phyloP scores from a whole-genome alignment of 1,140 invertebrate species.

The Scaptomyza graminum region DNA sequence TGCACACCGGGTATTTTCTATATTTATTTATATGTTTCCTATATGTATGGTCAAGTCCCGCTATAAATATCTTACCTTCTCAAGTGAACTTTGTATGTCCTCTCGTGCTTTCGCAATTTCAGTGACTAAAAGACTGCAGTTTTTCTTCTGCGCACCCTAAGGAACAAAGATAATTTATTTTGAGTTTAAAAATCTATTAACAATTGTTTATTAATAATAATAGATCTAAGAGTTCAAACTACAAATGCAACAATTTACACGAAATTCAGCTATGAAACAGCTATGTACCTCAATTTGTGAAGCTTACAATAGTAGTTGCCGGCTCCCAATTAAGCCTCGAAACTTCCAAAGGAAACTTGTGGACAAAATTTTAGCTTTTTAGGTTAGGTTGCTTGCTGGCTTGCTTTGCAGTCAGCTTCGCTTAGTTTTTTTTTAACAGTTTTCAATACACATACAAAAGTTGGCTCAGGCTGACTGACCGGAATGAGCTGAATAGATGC shows the following conservation, averaged over 20 bases:
- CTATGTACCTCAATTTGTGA: no score
- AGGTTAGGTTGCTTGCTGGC: neutral
- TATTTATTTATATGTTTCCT: neutral
- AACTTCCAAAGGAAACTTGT: neutral
- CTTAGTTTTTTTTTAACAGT: constrained; percentile 9
- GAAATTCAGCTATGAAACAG: neutral
- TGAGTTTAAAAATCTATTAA: neutral
- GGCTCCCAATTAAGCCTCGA: neutral
- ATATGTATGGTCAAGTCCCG: no score
- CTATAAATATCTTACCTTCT: constrained; percentile 85
- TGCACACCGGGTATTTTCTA: neutral
- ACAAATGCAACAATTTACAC: neutral
- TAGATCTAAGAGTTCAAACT: no score
- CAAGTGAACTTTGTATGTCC: constrained; percentile 87
- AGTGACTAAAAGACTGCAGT: constrained; percentile 85
- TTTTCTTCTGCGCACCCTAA: constrained; percentile 59
- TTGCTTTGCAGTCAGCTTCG: constrained; percentile 30
- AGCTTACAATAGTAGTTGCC: neutral
- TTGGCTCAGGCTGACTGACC: neutral
- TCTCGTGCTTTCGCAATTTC: constrained; percentile 88
- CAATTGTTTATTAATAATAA: neutral
- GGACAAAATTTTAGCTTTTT: neutral
- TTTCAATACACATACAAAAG: neutral
- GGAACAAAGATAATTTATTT: constrained; percentile 10
- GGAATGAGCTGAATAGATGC: neutral